These are phyloP conservation scores for Tenrec ecaudatus DNA, from an alignment of 2,113 vertebrate species.

Conservation along the genomic window DNA sequence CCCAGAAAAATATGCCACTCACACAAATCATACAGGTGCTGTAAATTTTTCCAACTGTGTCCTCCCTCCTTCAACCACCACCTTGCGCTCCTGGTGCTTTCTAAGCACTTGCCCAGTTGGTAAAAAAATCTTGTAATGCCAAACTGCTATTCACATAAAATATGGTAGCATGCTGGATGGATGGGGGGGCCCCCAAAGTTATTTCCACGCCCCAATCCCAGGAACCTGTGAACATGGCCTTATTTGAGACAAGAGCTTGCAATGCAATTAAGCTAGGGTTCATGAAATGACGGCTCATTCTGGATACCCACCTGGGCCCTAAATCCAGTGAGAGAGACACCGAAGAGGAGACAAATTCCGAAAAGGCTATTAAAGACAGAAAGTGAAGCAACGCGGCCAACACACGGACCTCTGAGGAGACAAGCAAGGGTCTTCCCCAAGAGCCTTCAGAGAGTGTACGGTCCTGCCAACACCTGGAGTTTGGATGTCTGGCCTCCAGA, in stretches of 20 bases:
- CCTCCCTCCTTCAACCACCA: too few species aligned
- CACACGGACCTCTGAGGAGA: background rate
- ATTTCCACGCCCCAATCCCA: rapidly evolving
- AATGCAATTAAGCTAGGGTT: background rate
- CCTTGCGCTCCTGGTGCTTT: too few species aligned
- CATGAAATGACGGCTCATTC: background rate
- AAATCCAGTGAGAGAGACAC: background rate
- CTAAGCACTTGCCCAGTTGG: too few species aligned
- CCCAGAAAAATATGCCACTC: too few species aligned
- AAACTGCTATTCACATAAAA: too few species aligned
- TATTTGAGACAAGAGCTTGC: background rate
- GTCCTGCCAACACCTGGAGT: background rate
- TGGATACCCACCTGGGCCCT: background rate
- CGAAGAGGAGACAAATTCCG: background rate
- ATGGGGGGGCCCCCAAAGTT: background rate
- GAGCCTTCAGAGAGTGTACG: rapidly evolving
- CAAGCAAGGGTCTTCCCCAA: background rate
- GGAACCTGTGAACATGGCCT: too few species aligned
- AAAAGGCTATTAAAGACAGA: background rate
- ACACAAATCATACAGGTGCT: too few species aligned
- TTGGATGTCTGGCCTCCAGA: too few species aligned
- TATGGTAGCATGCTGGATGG: background rate
- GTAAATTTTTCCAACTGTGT: too few species aligned
- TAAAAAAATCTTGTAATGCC: too few species aligned
- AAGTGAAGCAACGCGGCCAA: background rate